Evolutionary conservation across 1,140 invertebrate species (phyloP).

Genomic region (Drosophila pectinifera): DNA sequence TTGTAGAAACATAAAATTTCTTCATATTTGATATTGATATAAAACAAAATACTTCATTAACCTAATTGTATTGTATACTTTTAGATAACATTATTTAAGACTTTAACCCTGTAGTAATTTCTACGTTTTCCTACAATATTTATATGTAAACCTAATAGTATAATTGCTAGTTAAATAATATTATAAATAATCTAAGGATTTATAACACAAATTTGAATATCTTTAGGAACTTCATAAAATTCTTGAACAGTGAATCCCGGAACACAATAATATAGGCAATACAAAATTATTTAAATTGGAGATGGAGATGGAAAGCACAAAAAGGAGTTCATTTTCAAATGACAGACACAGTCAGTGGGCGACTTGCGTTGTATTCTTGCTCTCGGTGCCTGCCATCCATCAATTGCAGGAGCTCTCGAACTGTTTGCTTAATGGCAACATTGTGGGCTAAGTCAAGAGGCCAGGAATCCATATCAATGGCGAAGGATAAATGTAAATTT

Average conservation of each 20-base stretch:
- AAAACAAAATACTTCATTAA: not conserved
- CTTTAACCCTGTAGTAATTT: not conserved
- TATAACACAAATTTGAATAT: too few species aligned
- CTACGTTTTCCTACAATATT: not conserved
- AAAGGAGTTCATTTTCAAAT: constrained; percentile 19
- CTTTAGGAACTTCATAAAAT: not conserved
- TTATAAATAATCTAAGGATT: too few species aligned
- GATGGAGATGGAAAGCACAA: constrained; percentile 11
- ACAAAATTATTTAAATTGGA: constrained; percentile 15
- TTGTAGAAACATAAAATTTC: not conserved
- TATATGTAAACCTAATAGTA: too few species aligned
- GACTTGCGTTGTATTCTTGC: constrained; percentile 15
- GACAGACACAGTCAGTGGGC: constrained; percentile 1
- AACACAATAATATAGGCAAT: not conserved
- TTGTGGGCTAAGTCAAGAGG: constrained; percentile 40
- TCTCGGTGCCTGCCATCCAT: constrained; percentile 43
- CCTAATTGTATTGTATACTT: not conserved
- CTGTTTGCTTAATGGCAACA: constrained; percentile 55
- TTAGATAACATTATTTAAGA: not conserved
- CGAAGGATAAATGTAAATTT: constrained; percentile 68
- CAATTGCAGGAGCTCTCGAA: constrained; percentile 22
- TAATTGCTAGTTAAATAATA: not conserved
- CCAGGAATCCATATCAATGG: constrained; percentile 39
- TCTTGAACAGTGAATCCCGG: constrained; percentile 1
- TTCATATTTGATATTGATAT: not conserved